Conservation (phyloP, 2,113 vertebrate genomes). For the Pithys albifrons region DNA sequence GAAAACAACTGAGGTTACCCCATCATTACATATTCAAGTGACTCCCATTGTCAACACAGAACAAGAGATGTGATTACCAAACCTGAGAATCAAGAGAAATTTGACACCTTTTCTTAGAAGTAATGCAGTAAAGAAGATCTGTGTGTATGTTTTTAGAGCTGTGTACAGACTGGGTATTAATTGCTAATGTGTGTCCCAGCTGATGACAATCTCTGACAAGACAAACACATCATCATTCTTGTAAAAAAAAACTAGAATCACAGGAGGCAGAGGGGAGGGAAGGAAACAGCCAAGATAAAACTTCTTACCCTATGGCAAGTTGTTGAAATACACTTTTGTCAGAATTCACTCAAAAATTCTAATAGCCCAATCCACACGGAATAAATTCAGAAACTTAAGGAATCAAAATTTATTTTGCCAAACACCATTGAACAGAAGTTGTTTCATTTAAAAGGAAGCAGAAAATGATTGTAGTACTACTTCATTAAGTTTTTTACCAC, state of each 20-base stretch:
- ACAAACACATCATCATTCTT: not conserved
- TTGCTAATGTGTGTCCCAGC: not conserved
- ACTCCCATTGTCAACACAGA: not conserved
- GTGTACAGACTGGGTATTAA: not conserved
- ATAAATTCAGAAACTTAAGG: not conserved
- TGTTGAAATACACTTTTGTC: not conserved
- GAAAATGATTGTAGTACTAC: not conserved
- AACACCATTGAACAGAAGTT: not conserved
- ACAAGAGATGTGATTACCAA: not conserved
- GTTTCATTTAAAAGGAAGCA: not conserved
- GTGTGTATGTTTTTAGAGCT: not conserved
- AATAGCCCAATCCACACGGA: not conserved
- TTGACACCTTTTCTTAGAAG: not conserved
- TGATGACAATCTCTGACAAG: not conserved
- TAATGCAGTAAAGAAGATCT: not conserved
- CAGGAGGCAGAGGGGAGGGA: accelerated
- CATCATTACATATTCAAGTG: not conserved
- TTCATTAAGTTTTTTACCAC: not conserved
- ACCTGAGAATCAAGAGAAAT: not conserved
- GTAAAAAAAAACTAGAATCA: accelerated
- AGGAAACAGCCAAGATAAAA: not conserved
- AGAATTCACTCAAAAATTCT: not conserved
- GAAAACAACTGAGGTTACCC: not conserved
- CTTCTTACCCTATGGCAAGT: not conserved
- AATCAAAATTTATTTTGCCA: not conserved